phyloP scores from a whole-genome alignment of 53 echinoderm and acorn worm species.

The Mesocentrotus franciscanus region DNA sequence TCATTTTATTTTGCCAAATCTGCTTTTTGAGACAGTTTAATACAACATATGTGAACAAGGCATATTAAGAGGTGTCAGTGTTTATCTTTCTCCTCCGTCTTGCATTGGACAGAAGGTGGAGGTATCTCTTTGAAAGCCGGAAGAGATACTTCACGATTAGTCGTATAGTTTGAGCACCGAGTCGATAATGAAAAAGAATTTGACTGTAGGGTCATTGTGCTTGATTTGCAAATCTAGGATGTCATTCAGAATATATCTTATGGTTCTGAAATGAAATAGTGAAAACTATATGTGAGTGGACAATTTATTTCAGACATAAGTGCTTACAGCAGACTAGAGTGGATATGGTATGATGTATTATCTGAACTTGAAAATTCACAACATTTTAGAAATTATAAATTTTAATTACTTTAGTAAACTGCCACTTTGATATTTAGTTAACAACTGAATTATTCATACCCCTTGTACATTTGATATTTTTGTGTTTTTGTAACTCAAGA shows the following conservation, averaged over 20 bases:
- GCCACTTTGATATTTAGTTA: too few relatives aligned
- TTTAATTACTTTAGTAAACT: too few relatives aligned
- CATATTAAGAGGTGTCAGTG: neutral
- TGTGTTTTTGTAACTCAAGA: too few relatives aligned
- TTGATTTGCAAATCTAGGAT: neutral
- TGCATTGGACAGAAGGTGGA: neutral
- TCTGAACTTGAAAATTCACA: neutral
- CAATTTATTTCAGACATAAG: too few relatives aligned
- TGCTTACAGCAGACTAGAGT: neutral
- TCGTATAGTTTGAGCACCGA: neutral
- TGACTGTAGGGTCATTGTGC: neutral
- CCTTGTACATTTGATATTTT: too few relatives aligned
- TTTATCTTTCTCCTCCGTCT: neutral
- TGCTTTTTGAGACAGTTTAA: too few relatives aligned
- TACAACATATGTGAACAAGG: too few relatives aligned
- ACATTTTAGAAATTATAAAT: too few relatives aligned
- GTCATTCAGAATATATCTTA: neutral
- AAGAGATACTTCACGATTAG: neutral
- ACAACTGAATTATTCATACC: too few relatives aligned
- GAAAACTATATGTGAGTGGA: too few relatives aligned
- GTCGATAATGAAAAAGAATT: neutral
- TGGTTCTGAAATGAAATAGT: neutral
- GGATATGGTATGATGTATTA: neutral
- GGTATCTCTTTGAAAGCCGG: neutral
- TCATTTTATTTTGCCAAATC: too few relatives aligned